These are phyloP conservation scores for Alitta virens DNA, from an alignment of 2,888 invertebrate genomes.

Conservation along the genomic window DNA sequence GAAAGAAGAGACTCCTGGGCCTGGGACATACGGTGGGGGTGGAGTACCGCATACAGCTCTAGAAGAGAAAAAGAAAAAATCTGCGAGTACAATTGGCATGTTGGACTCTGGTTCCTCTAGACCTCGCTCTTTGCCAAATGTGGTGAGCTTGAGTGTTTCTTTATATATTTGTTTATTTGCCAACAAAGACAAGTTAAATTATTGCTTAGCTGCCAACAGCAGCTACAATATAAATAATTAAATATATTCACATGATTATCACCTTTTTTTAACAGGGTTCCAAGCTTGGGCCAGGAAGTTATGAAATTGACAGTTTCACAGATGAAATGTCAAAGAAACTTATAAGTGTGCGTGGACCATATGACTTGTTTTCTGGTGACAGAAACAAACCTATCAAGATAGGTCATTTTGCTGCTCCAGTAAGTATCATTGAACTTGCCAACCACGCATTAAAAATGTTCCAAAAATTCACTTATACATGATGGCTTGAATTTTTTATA, in stretches of 20 bases:
- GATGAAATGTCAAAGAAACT: conserved; percentile 45
- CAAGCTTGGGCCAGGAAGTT: conserved; percentile 52
- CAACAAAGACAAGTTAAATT: not conserved
- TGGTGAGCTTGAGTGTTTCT: too few relatives aligned
- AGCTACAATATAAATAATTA: not conserved
- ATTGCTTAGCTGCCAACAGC: not conserved
- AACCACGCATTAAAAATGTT: not conserved
- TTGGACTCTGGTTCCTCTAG: conserved; percentile 47
- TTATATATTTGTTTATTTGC: not conserved
- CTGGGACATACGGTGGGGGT: conserved; percentile 54
- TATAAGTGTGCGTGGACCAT: conserved; percentile 50
- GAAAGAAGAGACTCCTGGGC: conserved; percentile 43
- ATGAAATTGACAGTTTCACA: conserved; percentile 46
- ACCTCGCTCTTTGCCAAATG: conserved; percentile 40
- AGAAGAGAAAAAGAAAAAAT: conserved; percentile 44
- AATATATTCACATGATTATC: not conserved
- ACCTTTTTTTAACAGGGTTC: conserved; percentile 40
- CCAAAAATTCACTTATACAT: not conserved
- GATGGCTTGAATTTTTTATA: too few relatives aligned
- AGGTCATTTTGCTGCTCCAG: conserved; percentile 51
- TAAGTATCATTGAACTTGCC: too few relatives aligned
- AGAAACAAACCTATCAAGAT: conserved; percentile 52
- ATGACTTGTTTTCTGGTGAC: conserved; percentile 54
- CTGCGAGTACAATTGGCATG: conserved; percentile 48
- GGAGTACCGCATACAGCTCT: conserved; percentile 48